phyloP scores from a whole-genome alignment of 2,888 invertebrate species.

The Tenthredo mesomela region DNA sequence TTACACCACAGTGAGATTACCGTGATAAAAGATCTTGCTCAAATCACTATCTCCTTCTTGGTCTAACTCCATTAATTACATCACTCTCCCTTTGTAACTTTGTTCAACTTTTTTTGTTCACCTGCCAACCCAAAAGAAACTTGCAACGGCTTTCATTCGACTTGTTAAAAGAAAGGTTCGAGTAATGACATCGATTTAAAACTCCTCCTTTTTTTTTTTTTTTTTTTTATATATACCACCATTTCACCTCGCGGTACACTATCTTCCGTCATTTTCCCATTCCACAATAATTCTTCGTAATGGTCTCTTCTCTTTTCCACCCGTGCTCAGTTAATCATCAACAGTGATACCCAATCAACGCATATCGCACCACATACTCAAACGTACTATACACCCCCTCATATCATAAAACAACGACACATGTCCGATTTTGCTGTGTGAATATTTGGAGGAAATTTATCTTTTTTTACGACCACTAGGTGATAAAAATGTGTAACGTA shows the following conservation, averaged over 20 bases:
- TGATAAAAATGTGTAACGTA: not conserved
- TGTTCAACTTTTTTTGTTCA: constrained; percentile 59
- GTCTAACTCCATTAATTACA: constrained; percentile 64
- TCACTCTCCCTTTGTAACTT: constrained; percentile 56
- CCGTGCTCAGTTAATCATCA: not conserved
- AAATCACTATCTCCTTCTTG: constrained; percentile 60
- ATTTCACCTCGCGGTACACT: not conserved
- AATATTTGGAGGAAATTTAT: not conserved
- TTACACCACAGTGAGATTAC: constrained; percentile 57
- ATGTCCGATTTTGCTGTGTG: not conserved
- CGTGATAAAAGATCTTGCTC: constrained; percentile 60
- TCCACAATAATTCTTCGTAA: not conserved
- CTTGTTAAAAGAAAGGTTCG: constrained; percentile 57
- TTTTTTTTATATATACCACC: not conserved
- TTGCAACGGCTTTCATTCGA: constrained; percentile 57
- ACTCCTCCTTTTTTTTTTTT: constrained; percentile 52
- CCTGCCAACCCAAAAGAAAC: constrained; percentile 53
- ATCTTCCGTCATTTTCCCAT: not conserved
- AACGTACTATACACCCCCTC: not conserved
- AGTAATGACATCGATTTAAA: constrained; percentile 65
- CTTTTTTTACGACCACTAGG: not conserved
- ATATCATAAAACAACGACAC: not conserved
- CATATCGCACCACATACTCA: not conserved
- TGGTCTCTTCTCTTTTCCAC: not conserved
- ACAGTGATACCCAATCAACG: not conserved